A percentile compares a stretch with the other conserved stretches of the same genome.
phyloP scores from a whole-genome alignment of 1,140 invertebrate genomes.

The Diabrotica virgifera region DNA sequence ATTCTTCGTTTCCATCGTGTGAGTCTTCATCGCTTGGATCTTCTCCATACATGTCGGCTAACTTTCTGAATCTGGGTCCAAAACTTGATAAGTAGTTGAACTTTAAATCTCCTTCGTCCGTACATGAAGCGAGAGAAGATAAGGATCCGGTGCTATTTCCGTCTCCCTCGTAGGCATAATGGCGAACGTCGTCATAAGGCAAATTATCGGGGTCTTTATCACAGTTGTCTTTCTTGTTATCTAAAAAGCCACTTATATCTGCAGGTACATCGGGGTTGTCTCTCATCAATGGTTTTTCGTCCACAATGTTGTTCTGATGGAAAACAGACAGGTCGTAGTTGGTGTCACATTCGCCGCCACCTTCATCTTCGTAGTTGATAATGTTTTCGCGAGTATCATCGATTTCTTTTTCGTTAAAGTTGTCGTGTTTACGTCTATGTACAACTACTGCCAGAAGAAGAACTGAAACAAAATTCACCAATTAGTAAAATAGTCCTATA shows the following conservation, averaged over 20 bases:
- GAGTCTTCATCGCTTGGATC: constrained; percentile 77
- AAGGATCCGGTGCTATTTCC: constrained; percentile 88
- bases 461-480: constrained; percentile 54
- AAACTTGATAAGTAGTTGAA: constrained; percentile 97
- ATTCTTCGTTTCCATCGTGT: constrained; percentile 68
- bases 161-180: constrained; percentile 96
- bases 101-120: constrained; percentile 91
- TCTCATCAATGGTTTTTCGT: constrained; percentile 46
- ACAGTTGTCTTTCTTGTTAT: constrained; percentile 82
- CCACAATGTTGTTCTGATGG: constrained; percentile 39
- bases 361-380: constrained; percentile 96
- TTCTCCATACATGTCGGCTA: constrained; percentile 96
- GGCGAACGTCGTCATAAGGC: constrained; percentile 90
- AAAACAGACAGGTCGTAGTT: constrained; percentile 93
- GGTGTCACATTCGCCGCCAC: constrained; percentile 92
- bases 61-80: constrained; percentile 92
- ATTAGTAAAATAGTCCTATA: neutral
- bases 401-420: constrained; percentile 83
- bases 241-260: constrained; percentile 88
- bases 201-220: constrained; percentile 87
- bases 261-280: constrained; percentile 35
- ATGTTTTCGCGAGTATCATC: constrained; percentile 97
- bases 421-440: constrained; percentile 78
- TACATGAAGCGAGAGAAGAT: constrained; percentile 89
- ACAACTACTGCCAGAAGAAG: constrained; percentile 84